Conservation (phyloP, 2,888 invertebrate genomes). For the Diaphora mendica region DNA sequence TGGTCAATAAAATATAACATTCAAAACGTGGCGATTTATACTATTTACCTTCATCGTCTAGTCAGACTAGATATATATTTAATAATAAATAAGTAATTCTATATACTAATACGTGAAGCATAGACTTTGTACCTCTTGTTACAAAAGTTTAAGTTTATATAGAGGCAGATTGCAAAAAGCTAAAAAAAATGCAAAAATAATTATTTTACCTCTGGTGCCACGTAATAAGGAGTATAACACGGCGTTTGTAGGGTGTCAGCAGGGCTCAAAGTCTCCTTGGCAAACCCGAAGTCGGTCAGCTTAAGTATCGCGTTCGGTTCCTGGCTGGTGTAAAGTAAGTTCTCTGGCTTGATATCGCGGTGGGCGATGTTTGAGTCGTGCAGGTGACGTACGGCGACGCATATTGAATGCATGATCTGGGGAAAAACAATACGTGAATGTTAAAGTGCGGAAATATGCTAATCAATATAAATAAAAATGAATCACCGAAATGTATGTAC, state of each 20-base stretch:
- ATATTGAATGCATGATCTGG: conserved; percentile 98
- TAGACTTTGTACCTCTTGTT: too few relatives aligned
- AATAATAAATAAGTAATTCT: too few relatives aligned
- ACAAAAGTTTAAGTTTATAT: too few relatives aligned
- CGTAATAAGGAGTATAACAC: conserved; percentile 99
- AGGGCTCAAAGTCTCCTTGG: conserved; percentile 94
- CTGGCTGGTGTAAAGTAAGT: conserved; percentile 94
- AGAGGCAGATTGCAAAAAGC: too few relatives aligned
- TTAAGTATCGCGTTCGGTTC: conserved; percentile 94
- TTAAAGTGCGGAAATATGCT: background rate
- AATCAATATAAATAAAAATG: too few relatives aligned
- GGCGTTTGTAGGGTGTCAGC: conserved; percentile 98
- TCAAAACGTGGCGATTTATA: too few relatives aligned
- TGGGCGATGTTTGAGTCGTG: conserved; percentile 98
- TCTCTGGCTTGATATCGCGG: conserved; percentile 99
- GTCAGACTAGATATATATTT: too few relatives aligned
- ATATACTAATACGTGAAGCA: too few relatives aligned
- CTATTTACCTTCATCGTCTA: too few relatives aligned
- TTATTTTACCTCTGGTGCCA: conserved; percentile 87
- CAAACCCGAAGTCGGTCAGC: conserved; percentile 99
- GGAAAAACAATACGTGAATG: background rate
- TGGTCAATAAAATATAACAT: too few relatives aligned
- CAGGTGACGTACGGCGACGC: conserved; percentile 96
- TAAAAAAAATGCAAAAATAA: too few relatives aligned
- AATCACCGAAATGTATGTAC: too few relatives aligned